Evolutionary conservation across 1,140 invertebrate genomes (phyloP), one percentile per base, ranked within the genome.

Genomic region (Babylonia areolata): DNA sequence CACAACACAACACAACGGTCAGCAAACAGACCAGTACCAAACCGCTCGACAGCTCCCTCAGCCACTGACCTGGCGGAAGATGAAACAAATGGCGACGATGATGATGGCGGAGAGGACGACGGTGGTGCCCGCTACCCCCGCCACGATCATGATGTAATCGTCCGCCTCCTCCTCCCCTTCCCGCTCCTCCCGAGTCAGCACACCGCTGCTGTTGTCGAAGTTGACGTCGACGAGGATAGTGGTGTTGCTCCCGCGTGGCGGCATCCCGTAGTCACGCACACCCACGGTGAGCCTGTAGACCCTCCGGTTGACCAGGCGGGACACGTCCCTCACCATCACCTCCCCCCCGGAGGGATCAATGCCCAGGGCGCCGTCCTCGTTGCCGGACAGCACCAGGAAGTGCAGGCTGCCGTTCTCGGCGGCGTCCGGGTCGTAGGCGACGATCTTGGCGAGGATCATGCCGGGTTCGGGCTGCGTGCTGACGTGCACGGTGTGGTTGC

Each of bases 361-460:
- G 81, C 96, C 95, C 91, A 99, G 99, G 69, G 97, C 95, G 87
- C 97, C 96, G 20, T 96, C 96, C 86, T 97, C 96, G 35, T 94
- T 92, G 28, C 97, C 97, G 39, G 96, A 96, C 1, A 97, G 96
- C 28, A 99, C 95, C 92, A 98, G 97, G 92, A 99, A 99, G 0
- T 97, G 98, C 0, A 99, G 97, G 39, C 97, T 93, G 0, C 98
- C 97, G 93, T 99, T 99, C 20, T 97, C 97, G 11, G 89, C 92
- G 12, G 84, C 82, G 81, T 94, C 93, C 20, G 85, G 33, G 84
- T 94, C 93, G 42, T 86, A 87, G 11, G 93, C 90, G n/a, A 86
- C 84, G 23, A 93, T 89, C 37, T 88, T 89, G 9, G 90, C 85
- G 11, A 94, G 87, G 3, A 89, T 85, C 39, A 96, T 97, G n/a